phyloP scores from a whole-genome alignment of 2,113 vertebrate species.

The Vulpes vulpes region DNA sequence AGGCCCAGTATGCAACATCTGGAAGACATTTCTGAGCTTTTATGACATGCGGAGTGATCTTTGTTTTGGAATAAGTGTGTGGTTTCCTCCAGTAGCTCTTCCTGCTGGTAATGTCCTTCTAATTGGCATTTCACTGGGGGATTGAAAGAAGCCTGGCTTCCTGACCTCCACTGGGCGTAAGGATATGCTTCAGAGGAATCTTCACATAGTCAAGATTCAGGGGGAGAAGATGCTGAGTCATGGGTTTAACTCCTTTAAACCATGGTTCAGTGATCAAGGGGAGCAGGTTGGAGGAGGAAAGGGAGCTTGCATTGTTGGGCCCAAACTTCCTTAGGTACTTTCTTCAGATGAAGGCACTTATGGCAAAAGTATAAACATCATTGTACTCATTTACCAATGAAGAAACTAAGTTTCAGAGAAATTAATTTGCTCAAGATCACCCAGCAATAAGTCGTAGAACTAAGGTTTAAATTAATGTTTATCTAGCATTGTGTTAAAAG shows the following conservation, averaged over 20 bases:
- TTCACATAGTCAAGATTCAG: constrained; percentile 10
- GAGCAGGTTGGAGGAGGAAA: background rate
- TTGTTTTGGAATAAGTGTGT: constrained; percentile 91
- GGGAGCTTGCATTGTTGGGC: background rate
- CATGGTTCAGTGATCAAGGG: background rate
- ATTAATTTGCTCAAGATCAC: background rate
- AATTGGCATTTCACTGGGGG: constrained; percentile 79
- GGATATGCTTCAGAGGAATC: constrained; percentile 42
- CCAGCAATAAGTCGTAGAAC: background rate
- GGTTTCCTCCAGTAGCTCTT: constrained; percentile 89
- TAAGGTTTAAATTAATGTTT: background rate
- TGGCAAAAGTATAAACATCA: background rate
- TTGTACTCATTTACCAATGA: background rate
- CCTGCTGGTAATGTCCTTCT: constrained; percentile 80
- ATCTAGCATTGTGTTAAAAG: background rate
- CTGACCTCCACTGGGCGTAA: constrained; percentile 69
- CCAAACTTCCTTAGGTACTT: background rate
- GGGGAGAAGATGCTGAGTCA: constrained; percentile 53
- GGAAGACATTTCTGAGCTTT: constrained; percentile 89
- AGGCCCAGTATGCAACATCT: constrained; percentile 88
- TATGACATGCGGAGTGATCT: constrained; percentile 90
- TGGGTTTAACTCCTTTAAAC: background rate
- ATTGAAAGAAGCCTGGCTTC: constrained; percentile 73
- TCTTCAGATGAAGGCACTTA: background rate
- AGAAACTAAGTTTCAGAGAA: background rate